phyloP scores from a whole-genome alignment of 2,113 vertebrate genomes.

The Neolamprologus hecqui region DNA sequence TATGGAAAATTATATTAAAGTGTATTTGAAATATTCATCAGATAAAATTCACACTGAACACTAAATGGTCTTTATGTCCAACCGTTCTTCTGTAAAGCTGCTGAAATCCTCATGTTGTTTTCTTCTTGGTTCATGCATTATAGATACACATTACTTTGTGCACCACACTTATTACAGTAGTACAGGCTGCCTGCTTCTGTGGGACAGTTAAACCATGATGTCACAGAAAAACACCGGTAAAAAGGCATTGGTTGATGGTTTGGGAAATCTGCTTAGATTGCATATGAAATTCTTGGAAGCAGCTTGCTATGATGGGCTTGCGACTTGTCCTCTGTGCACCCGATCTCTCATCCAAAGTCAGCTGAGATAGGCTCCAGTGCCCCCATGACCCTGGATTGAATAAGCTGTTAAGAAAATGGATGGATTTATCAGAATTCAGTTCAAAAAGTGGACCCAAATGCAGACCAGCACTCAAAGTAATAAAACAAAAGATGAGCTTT shows the following conservation, averaged over 20 bases:
- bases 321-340: neutral
- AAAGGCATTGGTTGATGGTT: neutral
- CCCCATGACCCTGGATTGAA: neutral
- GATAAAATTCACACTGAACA: neutral
- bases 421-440: neutral
- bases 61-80: neutral
- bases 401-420: neutral
- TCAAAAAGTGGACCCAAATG: neutral
- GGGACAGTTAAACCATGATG: neutral
- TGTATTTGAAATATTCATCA: neutral
- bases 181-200: neutral
- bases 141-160: conserved; percentile 14
- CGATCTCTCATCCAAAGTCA: neutral
- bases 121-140: conserved; percentile 7
- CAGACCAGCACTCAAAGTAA: neutral
- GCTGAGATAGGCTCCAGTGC: neutral
- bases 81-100: neutral
- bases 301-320: neutral
- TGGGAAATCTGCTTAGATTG: neutral
- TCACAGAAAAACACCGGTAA: neutral
- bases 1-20: neutral
- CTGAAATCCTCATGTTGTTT: neutral
- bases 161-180: neutral
- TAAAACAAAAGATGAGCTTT: neutral
- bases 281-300: neutral